Evolutionary conservation across 23 tunicate genomes (phyloP).

Genomic region (Ciona savignyi): DNA sequence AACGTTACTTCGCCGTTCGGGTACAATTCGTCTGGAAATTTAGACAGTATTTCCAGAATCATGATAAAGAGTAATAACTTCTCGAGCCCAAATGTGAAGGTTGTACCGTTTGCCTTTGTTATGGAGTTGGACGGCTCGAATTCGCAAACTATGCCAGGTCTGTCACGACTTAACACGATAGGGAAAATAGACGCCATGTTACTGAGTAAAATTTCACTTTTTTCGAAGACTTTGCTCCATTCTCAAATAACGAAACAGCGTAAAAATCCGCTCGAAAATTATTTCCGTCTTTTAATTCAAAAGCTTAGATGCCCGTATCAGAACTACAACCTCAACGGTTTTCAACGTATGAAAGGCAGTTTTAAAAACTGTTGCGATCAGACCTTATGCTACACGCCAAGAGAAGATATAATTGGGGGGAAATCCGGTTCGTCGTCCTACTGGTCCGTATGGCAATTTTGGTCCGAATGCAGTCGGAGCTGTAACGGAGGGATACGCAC

Average conservation of each 20-base stretch:
- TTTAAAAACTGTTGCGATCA: slow-evolving; percentile 54
- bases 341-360: slow-evolving; percentile 30
- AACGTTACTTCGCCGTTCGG: background rate
- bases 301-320: slow-evolving; percentile 28
- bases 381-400: slow-evolving; percentile 38
- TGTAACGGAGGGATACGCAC: slow-evolving; percentile 41
- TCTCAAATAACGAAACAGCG: background rate
- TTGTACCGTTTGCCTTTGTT: background rate
- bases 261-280: background rate
- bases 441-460: slow-evolving; percentile 43
- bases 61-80: background rate
- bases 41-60: background rate
- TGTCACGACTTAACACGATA: background rate
- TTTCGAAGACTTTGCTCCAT: background rate
- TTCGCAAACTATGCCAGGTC: background rate
- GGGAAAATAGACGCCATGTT: background rate
- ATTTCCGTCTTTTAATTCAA: background rate
- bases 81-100: background rate
- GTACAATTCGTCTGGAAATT: background rate
- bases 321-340: slow-evolving; percentile 13
- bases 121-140: background rate
- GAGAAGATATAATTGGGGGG: slow-evolving; percentile 1
- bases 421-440: slow-evolving; percentile 38
- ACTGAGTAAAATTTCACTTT: background rate
- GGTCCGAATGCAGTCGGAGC: slow-evolving; percentile 26